A percentile compares a stretch with the other conserved stretches of the same genome.
phyloP scores from a whole-genome alignment of 1,140 invertebrate species.

The Drosophila yakuba region DNA sequence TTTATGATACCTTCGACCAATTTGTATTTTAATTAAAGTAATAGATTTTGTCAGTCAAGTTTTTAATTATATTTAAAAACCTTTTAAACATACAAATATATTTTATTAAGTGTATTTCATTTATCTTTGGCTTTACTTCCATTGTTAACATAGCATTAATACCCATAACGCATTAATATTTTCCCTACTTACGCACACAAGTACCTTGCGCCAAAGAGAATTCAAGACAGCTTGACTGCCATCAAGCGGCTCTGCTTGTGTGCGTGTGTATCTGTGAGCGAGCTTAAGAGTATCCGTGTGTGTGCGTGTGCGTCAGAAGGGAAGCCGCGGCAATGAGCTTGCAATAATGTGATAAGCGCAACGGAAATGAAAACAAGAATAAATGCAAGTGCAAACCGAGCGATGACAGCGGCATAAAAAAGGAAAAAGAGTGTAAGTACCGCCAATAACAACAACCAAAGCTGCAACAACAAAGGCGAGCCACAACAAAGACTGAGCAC shows the following conservation, averaged over 20 bases:
- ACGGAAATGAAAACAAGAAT: conserved; percentile 78
- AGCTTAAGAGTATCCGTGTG: conserved; percentile 1
- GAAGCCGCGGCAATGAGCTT: conserved; percentile 73
- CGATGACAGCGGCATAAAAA: conserved; percentile 53
- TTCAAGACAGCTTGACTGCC: conserved; percentile 58
- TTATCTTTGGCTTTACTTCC: background rate
- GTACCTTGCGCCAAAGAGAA: conserved; percentile 17
- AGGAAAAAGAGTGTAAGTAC: conserved; percentile 21
- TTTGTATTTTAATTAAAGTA: no score
- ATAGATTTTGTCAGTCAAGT: no score
- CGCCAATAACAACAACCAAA: conserved; percentile 14
- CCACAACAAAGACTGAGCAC: conserved; percentile 69
- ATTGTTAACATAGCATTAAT: background rate
- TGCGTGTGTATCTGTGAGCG: conserved; percentile 5
- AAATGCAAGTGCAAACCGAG: conserved; percentile 54
- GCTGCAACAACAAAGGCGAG: conserved; percentile 43
- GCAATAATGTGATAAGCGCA: conserved; percentile 80
- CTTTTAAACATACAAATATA: no score
- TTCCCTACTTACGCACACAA: background rate
- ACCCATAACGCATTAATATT: conserved; percentile 6
- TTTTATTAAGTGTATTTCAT: background rate
- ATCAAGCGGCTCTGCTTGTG: conserved; percentile 14
- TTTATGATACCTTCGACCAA: no score
- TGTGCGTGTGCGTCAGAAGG: conserved; percentile 33
- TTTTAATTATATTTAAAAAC: background rate